Base-by-base conservation (phyloP, 1,140 invertebrate species). In the Papilio polyxenes region DNA sequence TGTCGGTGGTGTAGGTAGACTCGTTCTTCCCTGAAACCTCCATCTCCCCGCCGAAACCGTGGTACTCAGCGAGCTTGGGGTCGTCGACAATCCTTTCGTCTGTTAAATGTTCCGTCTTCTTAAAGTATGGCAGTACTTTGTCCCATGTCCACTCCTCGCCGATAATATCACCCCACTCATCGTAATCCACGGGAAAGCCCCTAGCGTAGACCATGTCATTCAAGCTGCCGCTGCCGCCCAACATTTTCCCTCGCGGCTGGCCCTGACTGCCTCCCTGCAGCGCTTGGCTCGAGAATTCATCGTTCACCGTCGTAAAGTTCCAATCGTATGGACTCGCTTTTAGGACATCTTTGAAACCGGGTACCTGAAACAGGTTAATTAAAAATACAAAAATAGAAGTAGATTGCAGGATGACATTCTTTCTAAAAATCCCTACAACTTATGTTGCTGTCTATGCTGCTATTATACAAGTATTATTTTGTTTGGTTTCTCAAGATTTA, bases 171-270 rank as follows among this genome's bases (percentile, higher is more conserved):
- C 90, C 92, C 97, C 97, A 98, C 17, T 95, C 90, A 86, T 98
- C 96, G 88, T 97, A 98, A 88, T 98, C 97, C 4, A 89, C 87
- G 37, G 95, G 95, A 90, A 97, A 97, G 0, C 97, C 97, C 74
- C 97, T 92, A 0, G 97, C 96, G 89, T 98, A 98, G 11, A 97
- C 96, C 97, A 98, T 98, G 81, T 97, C 97, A 89, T 98, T 98
- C 15, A 98, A 94, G 5, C 96, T 96, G 49, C 97, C 97, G 20
- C 96, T 96, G 8, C 97, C 97, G 5, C 97, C 97, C 74, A 97
- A 88, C 82, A 94, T 93, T 89, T 95, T 95, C 9, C 95, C 95
- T 3, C 94, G 92, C 0, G 95, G 95, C 93, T 93, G 92, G 9
- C 80, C 83, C 83, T 92, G 89, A 2, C 82, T 85, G 3, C 90